Conservation (phyloP, 1,140 invertebrate species). For the Conus betulinus region DNA sequence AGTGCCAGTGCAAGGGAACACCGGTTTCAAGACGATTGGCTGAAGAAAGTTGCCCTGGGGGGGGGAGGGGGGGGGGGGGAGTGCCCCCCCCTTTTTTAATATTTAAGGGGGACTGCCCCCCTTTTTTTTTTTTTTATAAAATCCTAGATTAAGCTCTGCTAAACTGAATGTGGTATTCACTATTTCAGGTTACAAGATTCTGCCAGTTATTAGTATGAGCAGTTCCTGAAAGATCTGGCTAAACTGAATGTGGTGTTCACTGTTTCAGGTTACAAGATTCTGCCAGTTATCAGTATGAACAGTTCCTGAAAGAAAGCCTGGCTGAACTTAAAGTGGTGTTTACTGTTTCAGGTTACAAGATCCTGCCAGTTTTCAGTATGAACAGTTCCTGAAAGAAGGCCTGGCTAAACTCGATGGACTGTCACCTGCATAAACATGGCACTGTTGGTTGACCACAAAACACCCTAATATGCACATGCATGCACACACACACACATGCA, state of each 20-base stretch:
- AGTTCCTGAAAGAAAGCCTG: constrained; percentile 57
- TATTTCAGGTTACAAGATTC: constrained; percentile 54
- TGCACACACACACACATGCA: neutral
- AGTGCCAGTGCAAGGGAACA: too few relatives aligned
- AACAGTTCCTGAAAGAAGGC: constrained; percentile 59
- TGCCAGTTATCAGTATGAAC: too few relatives aligned
- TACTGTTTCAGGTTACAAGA: constrained; percentile 49
- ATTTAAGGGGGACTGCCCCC: too few relatives aligned
- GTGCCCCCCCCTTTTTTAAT: too few relatives aligned
- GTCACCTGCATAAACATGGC: neutral
- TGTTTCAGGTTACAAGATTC: constrained; percentile 32
- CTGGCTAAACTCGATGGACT: constrained; percentile 33
- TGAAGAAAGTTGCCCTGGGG: too few relatives aligned
- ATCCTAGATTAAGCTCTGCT: too few relatives aligned
- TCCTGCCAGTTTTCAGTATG: constrained; percentile 48
- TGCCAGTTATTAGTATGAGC: constrained; percentile 44
- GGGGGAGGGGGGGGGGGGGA: too few relatives aligned
- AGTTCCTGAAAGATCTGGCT: constrained; percentile 6
- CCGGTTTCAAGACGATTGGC: too few relatives aligned
- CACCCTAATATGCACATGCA: neutral
- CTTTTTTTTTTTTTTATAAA: too few relatives aligned
- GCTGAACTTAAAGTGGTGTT: neutral
- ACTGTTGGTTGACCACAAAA: neutral
- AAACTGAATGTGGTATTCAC: neutral
- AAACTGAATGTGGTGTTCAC: too few relatives aligned